Base-by-base conservation (phyloP, 1,140 invertebrate species). In the Drosophila cardini region DNA sequence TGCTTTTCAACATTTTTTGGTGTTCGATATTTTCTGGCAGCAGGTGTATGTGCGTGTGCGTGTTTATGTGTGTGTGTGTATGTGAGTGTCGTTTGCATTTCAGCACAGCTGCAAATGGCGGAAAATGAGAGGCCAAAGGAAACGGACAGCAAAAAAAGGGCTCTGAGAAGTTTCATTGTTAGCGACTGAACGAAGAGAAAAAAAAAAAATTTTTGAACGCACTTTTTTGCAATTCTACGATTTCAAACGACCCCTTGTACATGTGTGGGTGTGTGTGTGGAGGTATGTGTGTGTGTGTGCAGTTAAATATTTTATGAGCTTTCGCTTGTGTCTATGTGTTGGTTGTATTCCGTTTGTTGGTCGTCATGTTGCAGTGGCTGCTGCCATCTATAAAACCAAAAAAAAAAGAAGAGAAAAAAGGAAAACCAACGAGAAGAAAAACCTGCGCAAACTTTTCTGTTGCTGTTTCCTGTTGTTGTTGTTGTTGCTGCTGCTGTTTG, bases 121-220 rank as follows among this genome's bases (percentile, higher is more conserved):
- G 65, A 83, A 87, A 87, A 89, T 79, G 68, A 67, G 72, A 72
- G 40, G 68, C 57, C 60, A 75, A 65, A 75, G 72, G 60, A 64
- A 71, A 63, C 42, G 36, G 16, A 36, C 21, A 36, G 21, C 36
- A 43, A 40, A 48, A 72, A 50, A 68, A 65, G 18, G 26, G 32
- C 36, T 55, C 30, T 15, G 55, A 64, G 38, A 64, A 64, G 36
- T 69, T 60, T 76, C 64, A 80, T 84, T 84, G 76, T 80, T 78
- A 69, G 64, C 64, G 56, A 45, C 74, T 13, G 53, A 70, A 56
- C 38, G 62, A 65, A 65, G 36, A 58, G 26, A 58, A 42, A 48
- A 60, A 77, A 78, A 70, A 70, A 72, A 65, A 72, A 65, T 72
- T 73, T 79, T 73, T 46, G 4, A 32, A 75, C 76, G 57, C 72